Evolutionary conservation across 2,888 invertebrate species (phyloP).

Genomic region (Caenorhabditis macrosperma): DNA sequence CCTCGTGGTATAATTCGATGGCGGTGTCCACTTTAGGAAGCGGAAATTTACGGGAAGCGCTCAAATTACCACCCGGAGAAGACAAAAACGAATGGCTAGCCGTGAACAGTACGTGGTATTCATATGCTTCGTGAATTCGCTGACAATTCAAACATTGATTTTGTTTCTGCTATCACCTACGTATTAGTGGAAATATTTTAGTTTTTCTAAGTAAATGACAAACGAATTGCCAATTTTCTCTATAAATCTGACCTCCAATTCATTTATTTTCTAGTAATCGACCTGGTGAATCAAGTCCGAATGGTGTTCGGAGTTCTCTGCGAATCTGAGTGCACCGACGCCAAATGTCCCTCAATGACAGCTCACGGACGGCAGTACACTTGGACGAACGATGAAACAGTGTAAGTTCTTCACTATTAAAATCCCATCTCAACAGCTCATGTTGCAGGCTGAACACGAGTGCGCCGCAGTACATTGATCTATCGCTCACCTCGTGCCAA

Average conservation of each 20-base stretch:
- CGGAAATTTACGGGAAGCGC: slow-evolving; percentile 95
- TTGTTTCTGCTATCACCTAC: too few species aligned
- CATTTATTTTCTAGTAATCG: slow-evolving; percentile 50
- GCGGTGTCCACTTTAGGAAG: slow-evolving; percentile 91
- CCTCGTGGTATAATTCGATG: slow-evolving; percentile 44
- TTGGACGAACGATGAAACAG: slow-evolving; percentile 98
- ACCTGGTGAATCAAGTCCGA: slow-evolving; percentile 88
- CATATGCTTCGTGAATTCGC: too few species aligned
- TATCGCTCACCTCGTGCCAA: slow-evolving; percentile 99
- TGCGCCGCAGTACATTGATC: slow-evolving; percentile 89
- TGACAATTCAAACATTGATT: too few species aligned
- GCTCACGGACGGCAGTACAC: slow-evolving; percentile 99
- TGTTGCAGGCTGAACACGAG: slow-evolving; percentile 57
- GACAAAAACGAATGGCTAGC: slow-evolving; percentile 99
- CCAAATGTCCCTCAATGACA: slow-evolving; percentile 88
- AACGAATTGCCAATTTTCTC: too few species aligned
- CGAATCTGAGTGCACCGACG: slow-evolving; percentile 91
- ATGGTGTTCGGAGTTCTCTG: slow-evolving; percentile 99
- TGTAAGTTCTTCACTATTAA: slow-evolving; percentile 80
- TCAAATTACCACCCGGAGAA: slow-evolving; percentile 89
- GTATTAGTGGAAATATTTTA: too few species aligned
- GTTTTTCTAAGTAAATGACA: too few species aligned
- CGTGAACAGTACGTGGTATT: slow-evolving; percentile 94
- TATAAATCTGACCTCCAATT: slow-evolving; percentile 12
- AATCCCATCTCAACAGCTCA: neutral